Conservation (phyloP, 2,888 invertebrate genomes). For the Morpho helenor region DNA sequence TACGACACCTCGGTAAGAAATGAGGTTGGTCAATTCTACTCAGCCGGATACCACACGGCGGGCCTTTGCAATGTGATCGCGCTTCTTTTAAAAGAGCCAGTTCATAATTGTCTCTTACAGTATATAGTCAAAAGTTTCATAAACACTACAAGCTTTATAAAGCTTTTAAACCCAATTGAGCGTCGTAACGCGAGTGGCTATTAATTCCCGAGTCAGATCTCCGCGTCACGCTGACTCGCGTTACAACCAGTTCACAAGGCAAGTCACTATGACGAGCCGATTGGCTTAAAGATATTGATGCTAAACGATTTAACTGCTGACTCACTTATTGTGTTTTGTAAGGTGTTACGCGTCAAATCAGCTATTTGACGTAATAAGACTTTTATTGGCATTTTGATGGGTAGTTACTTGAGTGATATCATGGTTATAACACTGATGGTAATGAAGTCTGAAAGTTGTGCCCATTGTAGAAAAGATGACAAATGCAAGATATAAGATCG, state of each 20-base stretch:
- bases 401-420: no score
- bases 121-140: background rate
- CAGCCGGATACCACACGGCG: no score
- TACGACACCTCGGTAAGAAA: no score
- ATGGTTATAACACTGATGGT: no score
- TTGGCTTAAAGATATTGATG: slow-evolving; percentile 53
- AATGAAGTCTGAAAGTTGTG: no score
- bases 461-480: no score
- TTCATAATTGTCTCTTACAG: no score
- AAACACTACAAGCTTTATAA: slow-evolving; percentile 6
- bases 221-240: slow-evolving; percentile 53
- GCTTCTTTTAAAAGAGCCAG: no score
- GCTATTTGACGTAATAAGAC: background rate
- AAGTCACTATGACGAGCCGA: slow-evolving; percentile 52
- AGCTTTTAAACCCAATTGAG: slow-evolving; percentile 41
- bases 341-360: slow-evolving; percentile 16
- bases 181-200: slow-evolving; percentile 46
- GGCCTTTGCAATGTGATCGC: no score
- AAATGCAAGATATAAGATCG: no score
- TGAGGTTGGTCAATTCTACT: no score
- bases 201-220: slow-evolving; percentile 50
- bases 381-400: no score
- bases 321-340: slow-evolving; percentile 12
- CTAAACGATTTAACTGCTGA: slow-evolving; percentile 21
- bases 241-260: slow-evolving; percentile 42